These are phyloP conservation scores for Scophthalmus maximus DNA, from an alignment of 2,113 vertebrate species.

Conservation along the genomic window DNA sequence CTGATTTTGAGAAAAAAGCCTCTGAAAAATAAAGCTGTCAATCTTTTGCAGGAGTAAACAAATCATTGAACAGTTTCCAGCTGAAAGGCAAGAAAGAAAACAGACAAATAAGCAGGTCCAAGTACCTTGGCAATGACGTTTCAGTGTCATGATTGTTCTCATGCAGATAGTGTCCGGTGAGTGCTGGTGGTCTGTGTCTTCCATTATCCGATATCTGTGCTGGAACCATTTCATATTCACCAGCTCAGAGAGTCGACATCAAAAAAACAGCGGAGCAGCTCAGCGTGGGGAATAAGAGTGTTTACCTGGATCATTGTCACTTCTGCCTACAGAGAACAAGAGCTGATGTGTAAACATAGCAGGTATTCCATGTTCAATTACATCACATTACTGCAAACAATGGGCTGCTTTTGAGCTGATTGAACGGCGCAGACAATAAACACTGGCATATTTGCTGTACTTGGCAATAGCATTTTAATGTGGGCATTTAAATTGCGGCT, in stretches of 20 bases:
- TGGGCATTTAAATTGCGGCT: neutral
- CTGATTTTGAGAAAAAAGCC: neutral
- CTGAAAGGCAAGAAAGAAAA: neutral
- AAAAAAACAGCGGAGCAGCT: neutral
- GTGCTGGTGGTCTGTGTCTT: neutral
- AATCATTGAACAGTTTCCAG: neutral
- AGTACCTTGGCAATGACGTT: neutral
- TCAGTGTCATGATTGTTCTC: conserved; percentile 3
- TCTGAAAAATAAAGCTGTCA: conserved; percentile 12
- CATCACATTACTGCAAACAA: conserved; percentile 1
- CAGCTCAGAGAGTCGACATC: conserved; percentile 3
- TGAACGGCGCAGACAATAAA: neutral
- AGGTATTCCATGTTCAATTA: neutral
- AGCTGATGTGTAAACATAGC: conserved; percentile 6
- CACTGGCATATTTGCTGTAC: neutral
- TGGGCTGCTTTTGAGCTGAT: neutral
- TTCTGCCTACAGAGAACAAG: neutral
- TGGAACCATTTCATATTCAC: neutral
- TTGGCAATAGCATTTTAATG: neutral
- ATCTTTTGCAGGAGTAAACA: conserved; percentile 3
- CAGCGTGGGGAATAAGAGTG: neutral
- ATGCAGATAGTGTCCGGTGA: conserved; percentile 5
- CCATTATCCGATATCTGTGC: neutral
- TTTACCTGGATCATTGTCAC: conserved; percentile 18
- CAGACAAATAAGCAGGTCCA: too few relatives aligned